Base-by-base conservation (phyloP, 1,140 invertebrate genomes). In the Holotrichia oblita region DNA sequence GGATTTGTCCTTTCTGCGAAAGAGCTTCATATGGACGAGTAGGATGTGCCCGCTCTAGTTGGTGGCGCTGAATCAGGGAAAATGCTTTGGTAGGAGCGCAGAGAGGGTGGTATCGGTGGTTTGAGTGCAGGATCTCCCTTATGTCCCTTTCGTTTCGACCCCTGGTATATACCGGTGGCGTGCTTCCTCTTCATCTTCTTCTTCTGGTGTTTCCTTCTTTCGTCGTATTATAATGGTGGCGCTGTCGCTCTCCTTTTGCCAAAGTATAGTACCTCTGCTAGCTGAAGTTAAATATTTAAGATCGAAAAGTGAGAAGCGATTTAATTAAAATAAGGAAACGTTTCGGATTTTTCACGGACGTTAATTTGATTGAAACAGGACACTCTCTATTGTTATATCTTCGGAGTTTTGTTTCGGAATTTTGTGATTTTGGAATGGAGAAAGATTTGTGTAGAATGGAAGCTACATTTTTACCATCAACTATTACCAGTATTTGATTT, bases 1-100 rank as follows among this genome's bases (percentile, higher is more conserved):
- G 42, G 44, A 73, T 55, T 82, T 81, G 73, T 74, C 73, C 73
- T 74, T 74, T 4, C 17, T 17, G 34, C 34, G 61, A 14, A 69
- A 69, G 61, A 69, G 61, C 73, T 74, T 74, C 73, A 40, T 41
- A 74, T 74, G 73, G 73, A 74, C 73, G 73, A 40, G 14, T 40
- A 7, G 41, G 41, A 34, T 44, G 42, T 44, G 42, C 42, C 3
- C 34, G 8, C 64, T 34, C 27, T 34, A 34, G 27, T 34, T 34
- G 4, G 27, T 34, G 4, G 22, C 17, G 73, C 73, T 74, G 73
- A 74, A 74, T 74, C 40, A 34, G 34, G 73, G 61, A 9, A 22
- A 34, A 27, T 20, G 61, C 48, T 55, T n/a, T 17, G 48, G 48
- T 4, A 4, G 48, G 14, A 17, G n/a, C 14, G 14, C 14, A 2